A percentile compares a stretch with the other conserved stretches of the same genome.
Evolutionary conservation across 2,797 vertebrate genomes (phyloP).

Genomic region (Myiothlypis coronata): DNA sequence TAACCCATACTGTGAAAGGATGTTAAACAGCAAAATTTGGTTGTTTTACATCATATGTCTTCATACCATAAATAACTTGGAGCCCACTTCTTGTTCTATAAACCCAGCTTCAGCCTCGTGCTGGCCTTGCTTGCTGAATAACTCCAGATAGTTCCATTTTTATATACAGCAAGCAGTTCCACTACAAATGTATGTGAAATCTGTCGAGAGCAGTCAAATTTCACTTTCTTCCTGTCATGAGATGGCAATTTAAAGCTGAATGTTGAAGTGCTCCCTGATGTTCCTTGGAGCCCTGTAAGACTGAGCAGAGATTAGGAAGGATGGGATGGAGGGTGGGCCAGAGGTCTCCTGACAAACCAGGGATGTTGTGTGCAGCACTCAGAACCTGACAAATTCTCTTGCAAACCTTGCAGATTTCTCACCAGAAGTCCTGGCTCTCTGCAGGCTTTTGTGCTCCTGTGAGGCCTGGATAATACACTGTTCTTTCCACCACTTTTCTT

Average conservation of each 20-base stretch:
- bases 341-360: background rate
- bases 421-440: background rate
- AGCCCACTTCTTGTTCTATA: background rate
- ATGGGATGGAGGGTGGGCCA: background rate
- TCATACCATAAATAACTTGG: background rate
- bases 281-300: background rate
- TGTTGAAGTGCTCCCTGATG: background rate
- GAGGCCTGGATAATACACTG: background rate
- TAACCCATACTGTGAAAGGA: background rate
- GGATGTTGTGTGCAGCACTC: background rate
- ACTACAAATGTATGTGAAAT: background rate
- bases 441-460: background rate
- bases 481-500: background rate
- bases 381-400: background rate
- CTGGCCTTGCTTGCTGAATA: background rate
- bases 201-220: background rate
- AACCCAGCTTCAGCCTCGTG: background rate
- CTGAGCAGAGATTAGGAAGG: background rate
- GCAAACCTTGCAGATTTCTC: background rate
- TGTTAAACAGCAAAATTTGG: background rate
- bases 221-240: background rate
- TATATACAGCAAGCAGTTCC: background rate
- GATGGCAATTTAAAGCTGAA: background rate
- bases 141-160: background rate
- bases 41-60: background rate